These are phyloP conservation scores for Pipa parva DNA, from an alignment of 2,113 vertebrate species.

Conservation along the genomic window DNA sequence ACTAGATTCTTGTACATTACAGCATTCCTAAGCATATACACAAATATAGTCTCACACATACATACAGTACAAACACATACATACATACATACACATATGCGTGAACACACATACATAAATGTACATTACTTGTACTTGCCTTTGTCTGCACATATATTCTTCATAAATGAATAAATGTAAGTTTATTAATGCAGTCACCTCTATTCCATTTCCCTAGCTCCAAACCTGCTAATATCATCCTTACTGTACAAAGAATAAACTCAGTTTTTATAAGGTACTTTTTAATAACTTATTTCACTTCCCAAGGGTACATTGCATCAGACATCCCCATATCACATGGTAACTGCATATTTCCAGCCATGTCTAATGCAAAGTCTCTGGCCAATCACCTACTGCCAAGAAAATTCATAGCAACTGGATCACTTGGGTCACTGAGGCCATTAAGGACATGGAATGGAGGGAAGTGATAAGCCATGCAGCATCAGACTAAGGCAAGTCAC, in stretches of 20 bases:
- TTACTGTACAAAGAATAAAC: slow-evolving; percentile 9
- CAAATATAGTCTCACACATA: too few relatives aligned
- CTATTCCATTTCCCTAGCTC: too few relatives aligned
- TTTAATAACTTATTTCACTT: slow-evolving; percentile 20
- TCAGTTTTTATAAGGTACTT: slow-evolving; percentile 15
- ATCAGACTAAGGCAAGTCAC: background rate
- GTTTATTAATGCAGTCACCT: too few relatives aligned
- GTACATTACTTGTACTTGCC: too few relatives aligned
- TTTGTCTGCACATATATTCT: too few relatives aligned
- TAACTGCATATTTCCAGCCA: slow-evolving; percentile 19
- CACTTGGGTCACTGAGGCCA: slow-evolving; percentile 31
- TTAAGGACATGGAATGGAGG: slow-evolving; percentile 2
- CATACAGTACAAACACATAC: too few relatives aligned
- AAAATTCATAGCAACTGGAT: slow-evolving; percentile 17
- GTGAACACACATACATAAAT: too few relatives aligned
- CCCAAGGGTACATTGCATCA: slow-evolving; percentile 27
- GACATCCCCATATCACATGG: slow-evolving; percentile 22
- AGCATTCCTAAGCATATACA: too few relatives aligned
- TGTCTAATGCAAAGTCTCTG: slow-evolving; percentile 34
- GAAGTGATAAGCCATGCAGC: background rate
- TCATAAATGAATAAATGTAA: too few relatives aligned
- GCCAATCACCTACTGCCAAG: slow-evolving; percentile 6
- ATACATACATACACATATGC: too few relatives aligned
- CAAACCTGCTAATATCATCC: too few relatives aligned
- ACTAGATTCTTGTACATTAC: too few relatives aligned